These are phyloP conservation scores for Aleiodes sp. DNA, from an alignment of 1,140 invertebrate genomes.

Conservation along the genomic window DNA sequence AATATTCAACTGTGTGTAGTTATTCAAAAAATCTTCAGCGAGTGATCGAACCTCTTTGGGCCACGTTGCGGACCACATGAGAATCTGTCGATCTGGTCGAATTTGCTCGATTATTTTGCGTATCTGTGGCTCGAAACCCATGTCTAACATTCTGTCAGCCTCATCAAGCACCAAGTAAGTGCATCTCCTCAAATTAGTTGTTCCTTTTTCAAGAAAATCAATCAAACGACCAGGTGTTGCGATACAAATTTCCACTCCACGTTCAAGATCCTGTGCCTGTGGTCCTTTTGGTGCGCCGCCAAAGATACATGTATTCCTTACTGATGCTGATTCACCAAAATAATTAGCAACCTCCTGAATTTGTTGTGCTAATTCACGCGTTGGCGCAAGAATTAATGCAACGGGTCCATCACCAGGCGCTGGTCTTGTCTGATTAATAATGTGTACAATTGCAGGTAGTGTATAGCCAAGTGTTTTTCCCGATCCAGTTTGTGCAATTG, in stretches of 20 bases:
- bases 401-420: conserved; percentile 89
- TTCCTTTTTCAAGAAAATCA: conserved; percentile 93
- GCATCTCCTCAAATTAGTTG: conserved; percentile 87
- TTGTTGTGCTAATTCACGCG: conserved; percentile 95
- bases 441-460: conserved; percentile 90
- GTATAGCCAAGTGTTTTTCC: conserved; percentile 80
- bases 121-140: conserved; percentile 99
- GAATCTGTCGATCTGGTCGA: conserved; percentile 91
- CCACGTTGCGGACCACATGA: conserved; percentile 99
- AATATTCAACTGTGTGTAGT: conserved; percentile 94
- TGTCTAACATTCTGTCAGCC: conserved; percentile 99
- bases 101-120: conserved; percentile 97
- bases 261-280: conserved; percentile 86
- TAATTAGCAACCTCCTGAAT: conserved; percentile 94
- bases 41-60: conserved; percentile 94
- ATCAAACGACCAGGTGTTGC: conserved; percentile 96
- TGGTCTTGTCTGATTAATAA: conserved; percentile 86
- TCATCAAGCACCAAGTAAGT: conserved; percentile 98
- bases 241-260: conserved; percentile 91
- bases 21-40: conserved; percentile 92
- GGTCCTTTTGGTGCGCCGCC: conserved; percentile 95
- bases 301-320: conserved; percentile 93
- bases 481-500: conserved; percentile 80
- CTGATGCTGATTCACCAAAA: conserved; percentile 85
- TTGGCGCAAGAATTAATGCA: conserved; percentile 92